Percentiles rank a stretch among this genome's conserved stretches.
These are phyloP conservation scores for Anseranas semipalmata DNA, from an alignment of 2,113 vertebrate species.

Conservation along the genomic window DNA sequence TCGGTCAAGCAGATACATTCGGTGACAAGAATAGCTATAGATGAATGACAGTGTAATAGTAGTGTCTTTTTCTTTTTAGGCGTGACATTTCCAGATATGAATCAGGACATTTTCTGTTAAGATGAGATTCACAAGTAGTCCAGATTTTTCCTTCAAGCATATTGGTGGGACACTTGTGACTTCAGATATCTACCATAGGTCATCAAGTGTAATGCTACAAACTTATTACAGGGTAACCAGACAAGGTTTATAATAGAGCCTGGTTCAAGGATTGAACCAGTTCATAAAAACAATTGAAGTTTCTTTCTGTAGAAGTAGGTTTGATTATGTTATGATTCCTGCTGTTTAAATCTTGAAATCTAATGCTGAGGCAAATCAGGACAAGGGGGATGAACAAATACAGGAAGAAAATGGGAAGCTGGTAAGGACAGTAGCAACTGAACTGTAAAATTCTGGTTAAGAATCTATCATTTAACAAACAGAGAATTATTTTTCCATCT, in stretches of 20 bases:
- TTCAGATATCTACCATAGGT: background rate
- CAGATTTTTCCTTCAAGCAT: background rate
- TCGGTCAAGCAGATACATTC: background rate
- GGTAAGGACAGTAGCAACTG: background rate
- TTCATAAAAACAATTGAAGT: background rate
- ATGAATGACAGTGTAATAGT: background rate
- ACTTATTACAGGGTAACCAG: background rate
- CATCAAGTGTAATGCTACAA: background rate
- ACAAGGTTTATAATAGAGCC: background rate
- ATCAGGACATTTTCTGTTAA: background rate
- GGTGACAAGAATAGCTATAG: background rate
- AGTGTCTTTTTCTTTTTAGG: background rate
- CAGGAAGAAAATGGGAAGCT: background rate
- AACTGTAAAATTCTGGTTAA: background rate
- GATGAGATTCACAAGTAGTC: background rate
- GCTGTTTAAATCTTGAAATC: background rate
- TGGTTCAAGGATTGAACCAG: background rate
- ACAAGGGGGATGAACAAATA: background rate
- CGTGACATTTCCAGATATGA: background rate
- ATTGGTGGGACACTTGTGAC: background rate
- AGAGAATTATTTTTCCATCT: background rate
- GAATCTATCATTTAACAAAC: background rate
- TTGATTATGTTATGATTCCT: background rate
- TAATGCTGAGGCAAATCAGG: background rate
- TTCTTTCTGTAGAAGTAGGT: background rate